A percentile compares a stretch with the other conserved stretches of the same genome.
Conservation (phyloP, 2,888 invertebrate genomes). For the Amiota communis region DNA sequence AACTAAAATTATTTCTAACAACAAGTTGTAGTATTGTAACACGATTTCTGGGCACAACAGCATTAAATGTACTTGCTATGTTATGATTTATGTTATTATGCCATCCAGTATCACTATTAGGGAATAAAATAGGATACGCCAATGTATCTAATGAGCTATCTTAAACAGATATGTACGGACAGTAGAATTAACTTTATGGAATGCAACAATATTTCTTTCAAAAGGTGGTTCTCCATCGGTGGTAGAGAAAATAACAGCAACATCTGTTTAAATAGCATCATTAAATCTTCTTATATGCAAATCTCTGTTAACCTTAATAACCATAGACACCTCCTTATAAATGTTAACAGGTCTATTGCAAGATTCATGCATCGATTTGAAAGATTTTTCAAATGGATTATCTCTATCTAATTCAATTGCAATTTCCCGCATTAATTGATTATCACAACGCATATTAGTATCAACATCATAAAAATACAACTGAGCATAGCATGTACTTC, state of each 20-base stretch:
- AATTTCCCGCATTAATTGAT: slow-evolving; percentile 20
- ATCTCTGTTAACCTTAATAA: slow-evolving; percentile 37
- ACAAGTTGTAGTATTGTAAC: slow-evolving; percentile 28
- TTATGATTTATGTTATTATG: slow-evolving; percentile 38
- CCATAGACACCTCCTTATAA: slow-evolving; percentile 33
- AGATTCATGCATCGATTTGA: slow-evolving; percentile 35
- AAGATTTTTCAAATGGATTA: slow-evolving; percentile 37
- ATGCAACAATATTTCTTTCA: slow-evolving; percentile 38
- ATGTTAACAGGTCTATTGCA: slow-evolving; percentile 30
- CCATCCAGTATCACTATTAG: slow-evolving; percentile 40
- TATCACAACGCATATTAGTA: slow-evolving; percentile 25
- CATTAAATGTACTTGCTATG: slow-evolving; percentile 23
- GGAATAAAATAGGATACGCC: slow-evolving; percentile 43
- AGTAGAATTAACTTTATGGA: slow-evolving; percentile 34
- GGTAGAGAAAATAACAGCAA: slow-evolving; percentile 37
- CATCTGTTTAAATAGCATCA: slow-evolving; percentile 42
- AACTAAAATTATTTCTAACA: slow-evolving; percentile 6
- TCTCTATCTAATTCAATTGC: slow-evolving; percentile 30
- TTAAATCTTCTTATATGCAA: slow-evolving; percentile 64
- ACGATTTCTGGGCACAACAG: slow-evolving; percentile 3
- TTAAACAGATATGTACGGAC: slow-evolving; percentile 36
- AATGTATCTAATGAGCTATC: slow-evolving; percentile 41
- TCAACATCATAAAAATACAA: slow-evolving; percentile 42
- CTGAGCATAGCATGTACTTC: slow-evolving; percentile 37
- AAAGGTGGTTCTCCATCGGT: slow-evolving; percentile 37